Evolutionary conservation across 2,797 vertebrate species (phyloP).

Genomic region (Carduelis carduelis): DNA sequence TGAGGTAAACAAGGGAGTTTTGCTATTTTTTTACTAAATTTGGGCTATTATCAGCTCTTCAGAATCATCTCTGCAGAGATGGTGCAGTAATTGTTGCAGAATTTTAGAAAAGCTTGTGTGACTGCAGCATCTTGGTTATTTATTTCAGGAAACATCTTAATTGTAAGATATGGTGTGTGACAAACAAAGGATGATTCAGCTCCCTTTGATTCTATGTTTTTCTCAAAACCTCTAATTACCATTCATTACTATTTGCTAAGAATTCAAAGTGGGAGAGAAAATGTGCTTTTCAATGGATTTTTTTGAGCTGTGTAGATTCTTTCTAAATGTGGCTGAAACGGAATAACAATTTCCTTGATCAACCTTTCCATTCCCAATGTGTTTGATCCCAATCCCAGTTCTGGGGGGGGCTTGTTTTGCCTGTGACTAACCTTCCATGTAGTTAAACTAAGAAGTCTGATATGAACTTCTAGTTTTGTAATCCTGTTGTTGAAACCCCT

Average conservation of each 20-base stretch:
- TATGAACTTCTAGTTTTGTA: not conserved
- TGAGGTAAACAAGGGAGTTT: not conserved
- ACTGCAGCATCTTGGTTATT: not conserved
- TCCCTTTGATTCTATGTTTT: not conserved
- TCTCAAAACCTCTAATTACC: not conserved
- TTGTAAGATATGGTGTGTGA: not conserved
- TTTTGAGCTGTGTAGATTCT: not conserved
- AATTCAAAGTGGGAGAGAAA: not conserved
- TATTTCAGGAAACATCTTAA: not conserved
- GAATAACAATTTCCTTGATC: not conserved
- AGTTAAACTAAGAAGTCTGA: not conserved
- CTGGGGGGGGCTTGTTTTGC: not conserved
- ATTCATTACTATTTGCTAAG: not conserved
- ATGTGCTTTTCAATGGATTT: fast-evolving
- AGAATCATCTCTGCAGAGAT: not conserved
- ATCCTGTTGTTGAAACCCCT: not conserved
- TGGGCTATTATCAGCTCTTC: not conserved
- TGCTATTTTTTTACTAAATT: not conserved
- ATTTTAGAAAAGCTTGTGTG: not conserved
- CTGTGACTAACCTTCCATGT: not conserved
- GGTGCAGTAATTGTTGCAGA: not conserved
- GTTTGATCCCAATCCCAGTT: not conserved
- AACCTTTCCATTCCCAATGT: not conserved
- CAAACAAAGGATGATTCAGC: not conserved
- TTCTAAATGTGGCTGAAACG: not conserved